A percentile compares a stretch with the other conserved stretches of the same genome.
Conservation (phyloP, 2,113 vertebrate genomes). For the Microtus ochrogaster region DNA sequence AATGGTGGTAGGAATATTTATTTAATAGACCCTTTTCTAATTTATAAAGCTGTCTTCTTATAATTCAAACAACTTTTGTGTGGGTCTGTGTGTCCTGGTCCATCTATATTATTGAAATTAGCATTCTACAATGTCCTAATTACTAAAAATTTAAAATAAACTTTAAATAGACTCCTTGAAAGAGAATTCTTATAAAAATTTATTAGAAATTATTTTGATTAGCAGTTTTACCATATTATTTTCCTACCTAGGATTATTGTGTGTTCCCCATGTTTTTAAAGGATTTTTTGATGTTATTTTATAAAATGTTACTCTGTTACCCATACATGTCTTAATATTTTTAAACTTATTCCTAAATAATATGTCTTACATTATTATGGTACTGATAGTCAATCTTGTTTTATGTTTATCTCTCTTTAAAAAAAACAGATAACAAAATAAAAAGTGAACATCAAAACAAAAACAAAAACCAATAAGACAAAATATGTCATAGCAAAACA, state of each 20-base stretch:
- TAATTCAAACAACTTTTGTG: neutral
- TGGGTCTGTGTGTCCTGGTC: neutral
- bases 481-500: neutral
- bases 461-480: neutral
- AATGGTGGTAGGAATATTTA: neutral
- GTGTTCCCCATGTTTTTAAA: neutral
- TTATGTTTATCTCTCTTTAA: neutral
- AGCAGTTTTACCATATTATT: neutral
- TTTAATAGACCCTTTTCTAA: neutral
- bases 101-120: neutral
- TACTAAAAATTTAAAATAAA: neutral
- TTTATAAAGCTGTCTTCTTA: neutral
- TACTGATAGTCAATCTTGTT: neutral
- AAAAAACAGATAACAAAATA: neutral
- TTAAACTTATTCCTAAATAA: conserved; percentile 1
- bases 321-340: neutral
- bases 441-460: neutral
- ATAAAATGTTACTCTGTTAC: neutral
- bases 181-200: neutral
- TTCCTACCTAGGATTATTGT: neutral
- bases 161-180: neutral
- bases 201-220: neutral
- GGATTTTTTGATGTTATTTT: neutral
- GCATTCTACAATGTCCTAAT: neutral
- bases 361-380: neutral